Evolutionary conservation across 2,113 vertebrate species (phyloP).

Genomic region (Semicossyphus pulcher): DNA sequence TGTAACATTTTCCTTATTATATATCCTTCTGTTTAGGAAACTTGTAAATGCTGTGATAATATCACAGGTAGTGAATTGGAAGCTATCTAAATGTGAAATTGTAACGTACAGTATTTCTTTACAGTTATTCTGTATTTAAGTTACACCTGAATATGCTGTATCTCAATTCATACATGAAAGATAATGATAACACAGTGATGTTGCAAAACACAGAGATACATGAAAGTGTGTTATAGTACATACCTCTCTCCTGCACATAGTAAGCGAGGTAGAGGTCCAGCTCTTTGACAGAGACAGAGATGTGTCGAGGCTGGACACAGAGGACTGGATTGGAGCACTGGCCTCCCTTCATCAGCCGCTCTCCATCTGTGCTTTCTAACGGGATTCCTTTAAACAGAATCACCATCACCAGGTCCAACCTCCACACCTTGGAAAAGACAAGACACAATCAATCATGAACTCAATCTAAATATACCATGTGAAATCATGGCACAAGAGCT

Average conservation of each 20-base stretch:
- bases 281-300: conserved; percentile 97
- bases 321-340: conserved; percentile 94
- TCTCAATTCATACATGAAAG: background rate
- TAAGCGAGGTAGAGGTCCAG: conserved; percentile 98
- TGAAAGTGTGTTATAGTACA: background rate
- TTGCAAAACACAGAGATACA: background rate
- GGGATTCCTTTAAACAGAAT: conserved; percentile 99
- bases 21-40: no score
- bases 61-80: no score
- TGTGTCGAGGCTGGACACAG: conserved; percentile 97
- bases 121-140: background rate
- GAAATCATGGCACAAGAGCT: no score
- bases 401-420: conserved; percentile 98
- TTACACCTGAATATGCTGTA: background rate
- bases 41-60: no score
- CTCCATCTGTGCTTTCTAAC: conserved; percentile 97
- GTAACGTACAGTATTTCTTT: no score
- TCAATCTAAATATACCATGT: no score
- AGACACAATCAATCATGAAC: background rate
- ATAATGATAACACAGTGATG: background rate
- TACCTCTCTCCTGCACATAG: conserved; percentile 96
- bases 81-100: no score
- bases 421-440: conserved; percentile 86
- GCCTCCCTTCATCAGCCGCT: conserved; percentile 93
- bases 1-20: no score